Base-by-base conservation (phyloP, 2,888 invertebrate species). In the Laspeyria flexula region DNA sequence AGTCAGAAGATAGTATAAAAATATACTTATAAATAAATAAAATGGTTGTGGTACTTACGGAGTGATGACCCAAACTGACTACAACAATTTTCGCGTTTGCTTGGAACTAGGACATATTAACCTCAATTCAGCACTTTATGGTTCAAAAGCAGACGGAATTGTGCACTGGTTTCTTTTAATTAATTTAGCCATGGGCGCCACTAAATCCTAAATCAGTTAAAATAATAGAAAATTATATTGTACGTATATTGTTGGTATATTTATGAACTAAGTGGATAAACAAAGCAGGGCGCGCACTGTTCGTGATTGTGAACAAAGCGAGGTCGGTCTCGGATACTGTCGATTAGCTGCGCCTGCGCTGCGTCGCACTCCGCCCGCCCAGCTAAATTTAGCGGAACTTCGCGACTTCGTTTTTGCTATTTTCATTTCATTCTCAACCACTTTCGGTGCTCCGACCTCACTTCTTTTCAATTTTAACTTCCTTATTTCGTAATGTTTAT, bases 361-460 rank as follows among this genome's bases (percentile, higher is more conserved):
- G 71, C 75, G 74, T 64, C 77, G 71, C 75, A 71, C 75, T 79
- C 83, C 79, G 77, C 83, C 82, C 85, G 80, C 79, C 77, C 79
- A 65, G 76, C 88, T 92, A 92, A 86, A 88, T 90, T 89, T 92
- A 92, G 91, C 83, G 65, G 76, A 85, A 87, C 91, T 89, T 90
- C 82, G 91, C 91, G 89, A 90, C 88, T 87, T 76, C 70, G 78
- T 79, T 86, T 86, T 88, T 90, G 91, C 91, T 91, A 90, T 92
- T 92, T 90, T 88, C 85, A 91, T 87, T 89, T 88, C 85, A 87
- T 87, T 89, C 86, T 88, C 80, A 38, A 18, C 78, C 74, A 75
- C 52, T 51, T 41, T 52, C 53, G 53, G 31, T 81, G 75, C 73
- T 65, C 71, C 81, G 79, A 83, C 79, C 81, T 80, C 83, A 79